phyloP scores from a whole-genome alignment of 2,113 vertebrate genomes.

The Rutilus rutilus region DNA sequence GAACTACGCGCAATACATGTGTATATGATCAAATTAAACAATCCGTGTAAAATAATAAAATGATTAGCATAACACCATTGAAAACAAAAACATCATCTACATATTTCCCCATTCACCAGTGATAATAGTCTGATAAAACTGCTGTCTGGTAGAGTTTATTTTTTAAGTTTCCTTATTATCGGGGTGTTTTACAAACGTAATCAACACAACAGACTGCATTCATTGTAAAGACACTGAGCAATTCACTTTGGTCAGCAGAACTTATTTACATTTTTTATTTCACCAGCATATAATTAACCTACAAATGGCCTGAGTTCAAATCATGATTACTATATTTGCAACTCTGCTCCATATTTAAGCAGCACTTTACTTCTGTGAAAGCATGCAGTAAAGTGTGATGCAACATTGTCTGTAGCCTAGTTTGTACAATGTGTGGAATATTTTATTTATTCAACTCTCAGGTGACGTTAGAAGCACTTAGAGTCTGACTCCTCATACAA shows the following conservation, averaged over 20 bases:
- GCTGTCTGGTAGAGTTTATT: background rate
- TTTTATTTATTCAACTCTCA: constrained; percentile 35
- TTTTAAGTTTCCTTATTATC: constrained; percentile 8
- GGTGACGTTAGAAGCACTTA: constrained; percentile 23
- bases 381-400: background rate
- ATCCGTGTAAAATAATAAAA: background rate
- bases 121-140: background rate
- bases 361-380: background rate
- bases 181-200: background rate
- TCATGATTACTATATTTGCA: background rate
- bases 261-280: background rate
- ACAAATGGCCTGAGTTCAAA: background rate
- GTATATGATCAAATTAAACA: background rate
- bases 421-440: constrained; percentile 13
- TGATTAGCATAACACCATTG: background rate
- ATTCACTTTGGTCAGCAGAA: background rate
- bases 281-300: constrained; percentile 1
- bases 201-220: background rate
- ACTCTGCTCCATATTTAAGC: background rate
- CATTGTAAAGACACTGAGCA: background rate
- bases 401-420: constrained; percentile 19
- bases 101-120: background rate
- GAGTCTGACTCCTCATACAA: background rate
- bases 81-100: background rate
- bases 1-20: background rate